phyloP scores from a whole-genome alignment of 1,140 invertebrate species.

The Periplaneta americana region DNA sequence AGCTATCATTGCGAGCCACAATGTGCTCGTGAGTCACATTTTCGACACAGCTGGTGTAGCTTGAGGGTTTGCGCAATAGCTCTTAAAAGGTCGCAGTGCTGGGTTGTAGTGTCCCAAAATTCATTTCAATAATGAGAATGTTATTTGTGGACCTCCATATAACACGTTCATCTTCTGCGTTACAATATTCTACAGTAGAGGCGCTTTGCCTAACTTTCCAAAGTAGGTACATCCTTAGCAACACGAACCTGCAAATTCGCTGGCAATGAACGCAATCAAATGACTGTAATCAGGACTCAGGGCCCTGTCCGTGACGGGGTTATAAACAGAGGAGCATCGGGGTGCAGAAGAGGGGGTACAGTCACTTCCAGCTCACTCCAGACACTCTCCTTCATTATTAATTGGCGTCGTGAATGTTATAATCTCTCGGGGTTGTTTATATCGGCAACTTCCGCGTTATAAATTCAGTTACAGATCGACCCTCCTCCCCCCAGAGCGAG shows the following conservation, averaged over 20 bases:
- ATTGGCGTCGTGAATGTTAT: not conserved
- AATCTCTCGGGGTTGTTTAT: not conserved
- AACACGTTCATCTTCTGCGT: no score
- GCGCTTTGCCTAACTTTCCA: not conserved
- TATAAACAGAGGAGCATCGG: not conserved
- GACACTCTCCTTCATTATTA: not conserved
- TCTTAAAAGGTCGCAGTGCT: no score
- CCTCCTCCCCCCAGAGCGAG: not conserved
- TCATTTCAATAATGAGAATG: no score
- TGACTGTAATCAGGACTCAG: not conserved
- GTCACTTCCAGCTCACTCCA: not conserved
- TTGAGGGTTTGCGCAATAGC: no score
- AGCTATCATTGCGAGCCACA: no score
- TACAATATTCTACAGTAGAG: not conserved
- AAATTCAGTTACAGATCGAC: not conserved
- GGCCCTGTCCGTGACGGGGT: not conserved
- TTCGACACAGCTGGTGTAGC: no score
- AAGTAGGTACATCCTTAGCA: not conserved
- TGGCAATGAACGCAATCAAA: not conserved
- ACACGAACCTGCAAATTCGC: not conserved
- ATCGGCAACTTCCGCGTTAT: not conserved
- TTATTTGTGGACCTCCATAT: no score
- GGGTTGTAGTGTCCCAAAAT: no score
- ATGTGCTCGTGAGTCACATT: no score
- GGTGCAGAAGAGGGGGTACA: not conserved